Base-by-base conservation (phyloP, 2,113 vertebrate genomes). In the Ceyx cyanopectus region DNA sequence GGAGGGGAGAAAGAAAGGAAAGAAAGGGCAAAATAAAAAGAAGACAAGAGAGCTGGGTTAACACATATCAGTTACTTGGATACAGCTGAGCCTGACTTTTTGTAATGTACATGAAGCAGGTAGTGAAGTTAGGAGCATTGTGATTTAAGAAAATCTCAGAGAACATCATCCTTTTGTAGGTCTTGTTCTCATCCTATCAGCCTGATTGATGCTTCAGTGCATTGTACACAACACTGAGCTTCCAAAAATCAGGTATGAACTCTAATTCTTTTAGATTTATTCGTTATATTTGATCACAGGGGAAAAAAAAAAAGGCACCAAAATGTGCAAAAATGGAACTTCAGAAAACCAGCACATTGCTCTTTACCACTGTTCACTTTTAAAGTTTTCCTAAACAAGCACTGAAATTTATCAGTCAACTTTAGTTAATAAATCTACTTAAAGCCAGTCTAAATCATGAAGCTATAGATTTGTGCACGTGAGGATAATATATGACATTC, bases 381-480 rank as follows among this genome's bases (percentile, higher is more conserved):
- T 66, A 57, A 93, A 93, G 66, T 79, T 92, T 90, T 85, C 61
- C 76, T 72, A 92, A 90, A 69, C 72, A 94, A 89, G 58, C 67
- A 81, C 57, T 22, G 61, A 77, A 69, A 89, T 90, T 79, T 91
- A 92, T 54, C 32, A 41, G 90, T n/a, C 19, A 65, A 60, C 76
- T 90, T 86, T 56, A 54, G 58, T 77, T 89, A 95, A 84, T 81
- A 92, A 95, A 92, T 85, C 79, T 93, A 73, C 88, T 93, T 81
- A 94, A 91, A 92, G 94, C 0, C 17, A 84, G 70, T 7, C 86
- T 90, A 92, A 58, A 90, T 82, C 75, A 63, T 2, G 17, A 60
- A 43, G 50, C 16, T 8, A 10, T 82, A 88, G 94, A 57, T 87
- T 53, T 92, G 80, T 77, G 29, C 24, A 46, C 51, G 61, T 78